These are phyloP conservation scores for Pluvianellus socialis DNA, from an alignment of 2,113 vertebrate species.

Conservation along the genomic window DNA sequence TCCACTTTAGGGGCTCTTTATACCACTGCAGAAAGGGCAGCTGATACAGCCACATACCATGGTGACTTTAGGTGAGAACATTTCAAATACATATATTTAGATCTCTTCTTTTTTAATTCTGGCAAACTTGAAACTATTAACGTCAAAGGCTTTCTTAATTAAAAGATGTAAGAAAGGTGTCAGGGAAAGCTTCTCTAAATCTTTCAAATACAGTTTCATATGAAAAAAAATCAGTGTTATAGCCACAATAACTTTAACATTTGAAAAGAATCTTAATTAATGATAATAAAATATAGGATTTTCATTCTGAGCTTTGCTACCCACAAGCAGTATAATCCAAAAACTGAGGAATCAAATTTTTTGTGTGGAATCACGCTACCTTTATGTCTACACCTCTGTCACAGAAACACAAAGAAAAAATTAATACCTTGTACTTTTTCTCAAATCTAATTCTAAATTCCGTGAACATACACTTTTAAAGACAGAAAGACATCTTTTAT, in stretches of 20 bases:
- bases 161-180: neutral
- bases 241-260: neutral
- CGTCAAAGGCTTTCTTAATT: neutral
- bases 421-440: neutral
- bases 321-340: neutral
- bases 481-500: neutral
- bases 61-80: neutral
- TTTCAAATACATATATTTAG: neutral
- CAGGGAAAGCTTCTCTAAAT: conserved; percentile 13
- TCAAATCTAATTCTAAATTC: neutral
- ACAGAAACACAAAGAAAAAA: neutral
- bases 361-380: neutral
- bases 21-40: neutral
- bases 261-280: conserved; percentile 17
- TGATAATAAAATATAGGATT: neutral
- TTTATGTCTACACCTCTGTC: neutral
- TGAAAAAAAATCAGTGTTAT: neutral
- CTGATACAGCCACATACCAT: neutral
- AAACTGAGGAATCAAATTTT: neutral
- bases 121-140: conserved; percentile 4
- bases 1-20: neutral
- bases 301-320: neutral
- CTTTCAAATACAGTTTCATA: neutral
- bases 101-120: neutral
- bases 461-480: neutral